phyloP scores from a whole-genome alignment of 2,888 invertebrate genomes.

The Parasteatoda lunata region DNA sequence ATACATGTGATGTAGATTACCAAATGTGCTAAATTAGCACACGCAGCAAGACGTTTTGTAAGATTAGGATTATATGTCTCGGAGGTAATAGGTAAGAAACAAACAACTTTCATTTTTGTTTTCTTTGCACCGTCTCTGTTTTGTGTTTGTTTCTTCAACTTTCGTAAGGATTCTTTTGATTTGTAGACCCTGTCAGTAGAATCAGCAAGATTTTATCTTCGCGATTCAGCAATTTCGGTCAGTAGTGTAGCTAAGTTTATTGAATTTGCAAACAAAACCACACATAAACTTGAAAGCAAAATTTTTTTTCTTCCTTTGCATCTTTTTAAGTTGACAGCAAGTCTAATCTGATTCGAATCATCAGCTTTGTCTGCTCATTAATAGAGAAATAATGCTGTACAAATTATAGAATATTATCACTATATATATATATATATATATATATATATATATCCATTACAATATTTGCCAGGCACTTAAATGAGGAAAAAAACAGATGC shows the following conservation, averaged over 20 bases:
- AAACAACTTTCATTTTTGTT: slow-evolving; percentile 15
- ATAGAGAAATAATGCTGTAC: no score
- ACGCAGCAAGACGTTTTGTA: slow-evolving; percentile 29
- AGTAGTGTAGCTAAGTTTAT: background rate
- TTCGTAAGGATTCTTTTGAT: slow-evolving; percentile 37
- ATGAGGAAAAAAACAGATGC: no score
- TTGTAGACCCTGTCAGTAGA: slow-evolving; percentile 12
- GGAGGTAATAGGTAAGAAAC: slow-evolving; percentile 22
- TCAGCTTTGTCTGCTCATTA: no score
- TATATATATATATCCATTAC: no score
- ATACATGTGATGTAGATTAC: slow-evolving; percentile 4
- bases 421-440: no score
- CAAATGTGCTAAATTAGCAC: slow-evolving; percentile 49
- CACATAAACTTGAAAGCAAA: no score
- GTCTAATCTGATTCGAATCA: no score
- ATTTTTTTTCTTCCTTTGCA: no score
- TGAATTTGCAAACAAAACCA: background rate
- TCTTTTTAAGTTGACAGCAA: no score
- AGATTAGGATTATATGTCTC: slow-evolving; percentile 46
- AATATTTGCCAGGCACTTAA: no score
- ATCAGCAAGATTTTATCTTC: background rate
- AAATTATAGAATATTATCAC: no score
- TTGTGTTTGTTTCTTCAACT: background rate
- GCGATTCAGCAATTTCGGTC: background rate
- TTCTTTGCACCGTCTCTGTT: background rate